A percentile compares a stretch with the other conserved stretches of the same genome.
phyloP scores from a whole-genome alignment of 2,797 vertebrate species.

The Periparus ater region DNA sequence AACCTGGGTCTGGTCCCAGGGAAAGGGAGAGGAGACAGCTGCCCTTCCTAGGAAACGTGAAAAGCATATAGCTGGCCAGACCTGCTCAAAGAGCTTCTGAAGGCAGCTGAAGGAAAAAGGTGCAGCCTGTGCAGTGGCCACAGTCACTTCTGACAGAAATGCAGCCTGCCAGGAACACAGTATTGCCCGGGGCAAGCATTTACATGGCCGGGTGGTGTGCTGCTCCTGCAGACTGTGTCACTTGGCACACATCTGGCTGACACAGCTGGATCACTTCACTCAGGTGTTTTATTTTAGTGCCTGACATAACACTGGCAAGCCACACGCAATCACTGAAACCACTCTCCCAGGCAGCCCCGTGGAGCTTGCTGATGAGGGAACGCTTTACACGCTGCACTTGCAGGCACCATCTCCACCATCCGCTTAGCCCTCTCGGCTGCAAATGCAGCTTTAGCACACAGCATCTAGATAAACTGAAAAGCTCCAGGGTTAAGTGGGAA shows the following conservation, averaged over 20 bases:
- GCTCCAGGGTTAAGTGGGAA: constrained; percentile 70
- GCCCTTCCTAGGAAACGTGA: constrained; percentile 13
- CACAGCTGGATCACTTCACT: constrained; percentile 48
- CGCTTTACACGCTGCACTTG: neutral
- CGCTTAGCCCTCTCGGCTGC: neutral
- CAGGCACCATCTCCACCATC: constrained; percentile 7
- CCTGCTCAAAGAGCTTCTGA: constrained; percentile 32
- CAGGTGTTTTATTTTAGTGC: constrained; percentile 41
- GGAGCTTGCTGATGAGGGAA: neutral
- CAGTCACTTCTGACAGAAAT: constrained; percentile 26
- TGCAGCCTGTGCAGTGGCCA: neutral
- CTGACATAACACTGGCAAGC: neutral
- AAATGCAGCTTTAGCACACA: constrained; percentile 46
- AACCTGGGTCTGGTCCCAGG: constrained; percentile 7
- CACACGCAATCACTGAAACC: neutral
- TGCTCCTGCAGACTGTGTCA: neutral
- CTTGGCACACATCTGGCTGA: constrained; percentile 39
- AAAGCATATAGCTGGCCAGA: neutral
- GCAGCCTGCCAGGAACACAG: constrained; percentile 9
- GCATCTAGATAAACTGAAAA: constrained; percentile 58
- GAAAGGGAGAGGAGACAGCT: constrained; percentile 22
- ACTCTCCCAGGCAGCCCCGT: neutral
- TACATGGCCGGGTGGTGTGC: neutral
- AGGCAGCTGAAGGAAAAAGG: constrained; percentile 11
- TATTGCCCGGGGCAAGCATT: constrained; percentile 27